These are phyloP conservation scores for Scelioninae gen. 1 DNA, from an alignment of 2,888 invertebrate genomes.

Conservation along the genomic window DNA sequence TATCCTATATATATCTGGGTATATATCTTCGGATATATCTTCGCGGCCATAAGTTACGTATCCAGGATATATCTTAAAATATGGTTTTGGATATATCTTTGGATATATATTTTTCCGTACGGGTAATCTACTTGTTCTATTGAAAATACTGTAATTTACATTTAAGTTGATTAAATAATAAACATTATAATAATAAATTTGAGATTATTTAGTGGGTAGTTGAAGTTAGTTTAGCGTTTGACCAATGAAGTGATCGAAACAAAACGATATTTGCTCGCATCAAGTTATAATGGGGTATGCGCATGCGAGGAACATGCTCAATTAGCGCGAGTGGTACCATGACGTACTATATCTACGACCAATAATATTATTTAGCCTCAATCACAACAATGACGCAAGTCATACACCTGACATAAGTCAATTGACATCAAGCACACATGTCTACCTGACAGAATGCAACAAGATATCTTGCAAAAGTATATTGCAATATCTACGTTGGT, in stretches of 20 bases:
- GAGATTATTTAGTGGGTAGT: no score
- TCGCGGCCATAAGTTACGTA: no score
- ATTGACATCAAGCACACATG: conserved; percentile 18
- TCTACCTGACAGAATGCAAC: conserved; percentile 15
- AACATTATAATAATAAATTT: no score
- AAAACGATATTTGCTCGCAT: conserved; percentile 1
- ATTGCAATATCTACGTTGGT: background rate
- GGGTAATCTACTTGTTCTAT: no score
- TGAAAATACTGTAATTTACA: no score
- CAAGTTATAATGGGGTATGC: background rate
- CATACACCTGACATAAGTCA: conserved; percentile 29
- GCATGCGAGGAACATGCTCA: conserved; percentile 11
- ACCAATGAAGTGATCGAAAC: background rate
- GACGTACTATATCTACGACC: conserved; percentile 6
- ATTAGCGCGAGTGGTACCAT: conserved; percentile 13
- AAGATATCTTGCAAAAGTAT: conserved; percentile 25
- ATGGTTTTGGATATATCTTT: no score
- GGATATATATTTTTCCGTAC: no score
- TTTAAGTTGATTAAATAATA: no score
- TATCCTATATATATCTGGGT: no score
- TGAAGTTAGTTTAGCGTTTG: no score
- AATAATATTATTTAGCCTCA: conserved; percentile 29
- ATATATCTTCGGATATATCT: no score
- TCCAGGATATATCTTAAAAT: no score
- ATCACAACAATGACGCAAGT: conserved; percentile 27